These are phyloP conservation scores for Cancer borealis DNA, from an alignment of 2,888 invertebrate genomes.

Conservation along the genomic window DNA sequence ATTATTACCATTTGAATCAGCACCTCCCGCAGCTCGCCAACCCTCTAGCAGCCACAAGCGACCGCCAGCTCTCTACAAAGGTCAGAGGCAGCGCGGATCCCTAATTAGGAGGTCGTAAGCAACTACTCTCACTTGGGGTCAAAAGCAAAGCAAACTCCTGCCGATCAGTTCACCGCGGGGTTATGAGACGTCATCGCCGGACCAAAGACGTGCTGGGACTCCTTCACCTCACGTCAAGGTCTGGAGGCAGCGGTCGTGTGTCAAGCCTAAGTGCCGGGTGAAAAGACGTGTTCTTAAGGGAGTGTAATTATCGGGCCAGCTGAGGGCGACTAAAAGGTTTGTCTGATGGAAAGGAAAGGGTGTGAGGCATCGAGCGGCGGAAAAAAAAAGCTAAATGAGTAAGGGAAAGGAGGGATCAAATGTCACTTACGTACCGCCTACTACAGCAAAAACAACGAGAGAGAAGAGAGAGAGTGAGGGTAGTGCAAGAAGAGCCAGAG, in stretches of 20 bases:
- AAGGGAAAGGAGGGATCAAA: background rate
- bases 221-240: background rate
- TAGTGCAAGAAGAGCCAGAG: constrained; percentile 4
- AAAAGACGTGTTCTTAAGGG: background rate
- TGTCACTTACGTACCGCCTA: background rate
- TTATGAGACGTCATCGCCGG: background rate
- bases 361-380: background rate
- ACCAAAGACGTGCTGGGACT: background rate
- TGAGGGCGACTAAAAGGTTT: background rate
- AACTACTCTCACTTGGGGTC: constrained; percentile 24
- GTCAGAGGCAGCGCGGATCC: constrained; percentile 5
- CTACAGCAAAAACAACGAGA: background rate
- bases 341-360: background rate
- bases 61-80: background rate
- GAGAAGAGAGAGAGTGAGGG: background rate
- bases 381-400: background rate
- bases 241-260: constrained; percentile 1
- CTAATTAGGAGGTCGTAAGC: constrained; percentile 33
- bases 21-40: background rate
- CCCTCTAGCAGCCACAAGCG: constrained; percentile 1
- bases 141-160: constrained; percentile 24
- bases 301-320: constrained; percentile 20
- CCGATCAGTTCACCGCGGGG: constrained; percentile 4
- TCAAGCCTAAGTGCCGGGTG: constrained; percentile 20
- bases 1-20: constrained; percentile 16